A percentile compares a stretch with the other conserved stretches of the same genome.
Evolutionary conservation across 2,113 vertebrate species (phyloP).

Genomic region (Eurypyga helias): DNA sequence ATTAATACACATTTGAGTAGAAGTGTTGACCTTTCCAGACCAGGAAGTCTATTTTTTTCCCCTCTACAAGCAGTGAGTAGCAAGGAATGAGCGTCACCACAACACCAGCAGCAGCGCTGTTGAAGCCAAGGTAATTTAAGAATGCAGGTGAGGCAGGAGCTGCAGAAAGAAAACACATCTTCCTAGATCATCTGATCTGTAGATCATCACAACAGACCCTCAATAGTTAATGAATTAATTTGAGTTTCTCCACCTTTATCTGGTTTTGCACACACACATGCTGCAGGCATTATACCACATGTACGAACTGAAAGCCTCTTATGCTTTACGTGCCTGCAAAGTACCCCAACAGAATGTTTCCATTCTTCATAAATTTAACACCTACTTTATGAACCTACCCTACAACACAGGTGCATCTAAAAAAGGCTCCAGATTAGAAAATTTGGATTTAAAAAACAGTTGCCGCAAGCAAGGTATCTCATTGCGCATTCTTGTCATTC

Average conservation of each 20-base stretch:
- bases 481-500: not conserved
- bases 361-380: not conserved
- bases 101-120: not conserved
- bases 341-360: not conserved
- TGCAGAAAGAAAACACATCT: not conserved
- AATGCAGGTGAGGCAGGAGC: not conserved
- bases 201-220: not conserved
- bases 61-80: not conserved
- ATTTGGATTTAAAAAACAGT: not conserved
- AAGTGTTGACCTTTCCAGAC: not conserved
- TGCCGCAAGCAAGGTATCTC: not conserved
- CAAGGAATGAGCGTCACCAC: not conserved
- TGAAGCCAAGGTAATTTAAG: not conserved
- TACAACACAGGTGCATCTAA: not conserved
- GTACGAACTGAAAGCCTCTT: not conserved
- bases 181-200: not conserved
- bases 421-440: not conserved
- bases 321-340: not conserved
- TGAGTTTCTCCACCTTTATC: not conserved
- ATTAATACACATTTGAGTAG: not conserved
- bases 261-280: not conserved
- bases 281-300: not conserved
- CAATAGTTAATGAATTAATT: not conserved
- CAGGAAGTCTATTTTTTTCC: not conserved
- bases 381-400: not conserved